phyloP scores from a whole-genome alignment of 2,888 invertebrate species.

The Drosophila stalkeri region DNA sequence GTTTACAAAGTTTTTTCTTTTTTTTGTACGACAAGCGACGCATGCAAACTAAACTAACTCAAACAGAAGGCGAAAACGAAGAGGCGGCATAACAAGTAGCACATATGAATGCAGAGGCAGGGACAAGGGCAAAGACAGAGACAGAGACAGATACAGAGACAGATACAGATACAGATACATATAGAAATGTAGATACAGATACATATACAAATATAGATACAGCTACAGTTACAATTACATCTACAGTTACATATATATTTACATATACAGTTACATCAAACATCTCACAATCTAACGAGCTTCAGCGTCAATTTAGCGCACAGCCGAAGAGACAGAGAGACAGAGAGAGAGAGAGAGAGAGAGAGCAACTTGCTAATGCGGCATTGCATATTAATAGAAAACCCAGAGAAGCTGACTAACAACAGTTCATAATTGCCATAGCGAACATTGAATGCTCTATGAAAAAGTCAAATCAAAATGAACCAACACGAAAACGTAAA shows the following conservation, averaged over 20 bases:
- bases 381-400: conserved; percentile 58
- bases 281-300: conserved; percentile 46
- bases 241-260: not conserved
- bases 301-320: conserved; percentile 42
- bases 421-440: conserved; percentile 16
- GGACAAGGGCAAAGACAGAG: conserved; percentile 1
- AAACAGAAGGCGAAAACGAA: conserved; percentile 30
- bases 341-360: too few species aligned
- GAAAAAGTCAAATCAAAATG: not conserved
- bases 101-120: conserved; percentile 8
- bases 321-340: not conserved
- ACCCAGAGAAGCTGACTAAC: conserved; percentile 10
- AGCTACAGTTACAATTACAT: not conserved
- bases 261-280: not conserved
- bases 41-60: conserved; percentile 57
- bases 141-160: conserved; percentile 6
- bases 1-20: conserved; percentile 31
- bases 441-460: conserved; percentile 32
- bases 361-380: conserved; percentile 39
- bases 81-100: conserved; percentile 4
- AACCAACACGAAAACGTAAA: not conserved
- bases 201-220: not conserved
- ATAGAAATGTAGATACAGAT: not conserved
- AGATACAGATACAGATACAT: not conserved
- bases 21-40: conserved; percentile 28